Percentiles rank a stretch among this genome's conserved stretches.
phyloP scores from a whole-genome alignment of 2,113 vertebrate genomes.

The Lycaon pictus region DNA sequence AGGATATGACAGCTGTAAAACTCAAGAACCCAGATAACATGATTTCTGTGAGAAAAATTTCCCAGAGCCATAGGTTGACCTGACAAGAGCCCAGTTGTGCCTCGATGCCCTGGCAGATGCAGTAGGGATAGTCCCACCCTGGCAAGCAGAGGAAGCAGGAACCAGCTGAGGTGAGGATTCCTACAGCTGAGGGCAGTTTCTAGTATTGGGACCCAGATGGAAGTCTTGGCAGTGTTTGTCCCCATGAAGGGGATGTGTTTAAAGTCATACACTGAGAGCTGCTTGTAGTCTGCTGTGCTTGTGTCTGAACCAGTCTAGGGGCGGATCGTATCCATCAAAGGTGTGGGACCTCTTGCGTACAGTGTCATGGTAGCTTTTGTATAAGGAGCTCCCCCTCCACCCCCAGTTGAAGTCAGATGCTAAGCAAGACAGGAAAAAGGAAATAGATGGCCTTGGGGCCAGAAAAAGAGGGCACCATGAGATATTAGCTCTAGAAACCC shows the following conservation, averaged over 20 bases:
- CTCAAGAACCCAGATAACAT: not conserved
- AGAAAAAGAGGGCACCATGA: not conserved
- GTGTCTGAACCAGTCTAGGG: not conserved
- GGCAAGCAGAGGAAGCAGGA: not conserved
- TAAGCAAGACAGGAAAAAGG: not conserved
- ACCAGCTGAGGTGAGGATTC: not conserved
- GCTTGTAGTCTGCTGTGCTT: not conserved
- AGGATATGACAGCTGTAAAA: not conserved
- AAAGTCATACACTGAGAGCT: not conserved
- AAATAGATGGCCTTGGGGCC: not conserved
- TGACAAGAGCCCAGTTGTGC: not conserved
- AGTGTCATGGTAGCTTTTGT: conserved; percentile 34
- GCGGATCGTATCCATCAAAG: not conserved
- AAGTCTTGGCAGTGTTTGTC: not conserved
- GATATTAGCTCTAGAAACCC: not conserved
- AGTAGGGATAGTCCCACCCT: not conserved
- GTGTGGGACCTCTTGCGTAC: not conserved
- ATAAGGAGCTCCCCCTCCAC: not conserved
- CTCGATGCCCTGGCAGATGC: not conserved
- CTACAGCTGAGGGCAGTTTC: not conserved
- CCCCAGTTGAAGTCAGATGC: not conserved
- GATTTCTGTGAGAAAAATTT: not conserved
- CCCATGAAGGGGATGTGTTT: not conserved
- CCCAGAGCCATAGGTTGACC: not conserved
- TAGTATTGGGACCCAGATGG: not conserved